phyloP scores from a whole-genome alignment of 2,113 vertebrate species.

The Hippocampus zosterae region DNA sequence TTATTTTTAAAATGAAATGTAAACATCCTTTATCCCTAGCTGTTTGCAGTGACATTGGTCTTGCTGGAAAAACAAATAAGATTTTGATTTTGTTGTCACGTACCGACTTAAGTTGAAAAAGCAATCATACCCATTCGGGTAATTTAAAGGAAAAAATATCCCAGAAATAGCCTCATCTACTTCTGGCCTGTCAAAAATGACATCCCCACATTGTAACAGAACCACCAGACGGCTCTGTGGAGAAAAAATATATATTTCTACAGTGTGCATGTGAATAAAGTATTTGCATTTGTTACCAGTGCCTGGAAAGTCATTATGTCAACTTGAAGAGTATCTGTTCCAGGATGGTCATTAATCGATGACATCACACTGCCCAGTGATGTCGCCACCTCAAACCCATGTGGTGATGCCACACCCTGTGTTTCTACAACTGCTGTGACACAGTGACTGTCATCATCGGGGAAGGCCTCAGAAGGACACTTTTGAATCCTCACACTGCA shows the following conservation, averaged over 20 bases:
- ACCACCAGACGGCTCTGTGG: not conserved
- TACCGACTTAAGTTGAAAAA: not conserved
- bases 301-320: too few species aligned
- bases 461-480: not conserved
- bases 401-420: slow-evolving; percentile 12
- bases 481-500: not conserved
- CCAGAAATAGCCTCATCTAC: not conserved
- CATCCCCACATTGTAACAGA: not conserved
- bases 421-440: slow-evolving; percentile 4
- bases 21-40: not conserved
- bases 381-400: slow-evolving; percentile 10
- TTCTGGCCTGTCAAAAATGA: not conserved
- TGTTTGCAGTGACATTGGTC: not conserved
- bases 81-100: too few species aligned
- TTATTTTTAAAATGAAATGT: too few species aligned
- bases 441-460: slow-evolving; percentile 8
- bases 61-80: too few species aligned
- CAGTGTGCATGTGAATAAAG: not conserved
- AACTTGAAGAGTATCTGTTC: not conserved
- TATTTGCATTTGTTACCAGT: too few species aligned
- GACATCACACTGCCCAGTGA: slow-evolving; percentile 12
- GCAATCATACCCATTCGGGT: not conserved
- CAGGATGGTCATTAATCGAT: not conserved
- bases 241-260: not conserved
- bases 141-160: not conserved